phyloP scores from a whole-genome alignment of 2,113 vertebrate species.

The Sorex fumeus region DNA sequence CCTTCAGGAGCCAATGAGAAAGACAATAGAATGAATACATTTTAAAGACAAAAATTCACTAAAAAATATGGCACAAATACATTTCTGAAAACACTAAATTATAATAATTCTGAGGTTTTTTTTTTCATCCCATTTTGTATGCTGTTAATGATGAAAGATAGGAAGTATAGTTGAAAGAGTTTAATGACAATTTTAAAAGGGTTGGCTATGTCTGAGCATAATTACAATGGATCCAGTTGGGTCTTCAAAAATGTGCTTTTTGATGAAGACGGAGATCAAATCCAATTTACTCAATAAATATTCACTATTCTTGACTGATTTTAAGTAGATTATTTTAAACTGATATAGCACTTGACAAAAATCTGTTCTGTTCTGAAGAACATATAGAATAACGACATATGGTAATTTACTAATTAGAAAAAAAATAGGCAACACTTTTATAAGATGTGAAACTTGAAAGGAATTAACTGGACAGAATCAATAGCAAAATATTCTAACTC shows the following conservation, averaged over 20 bases:
- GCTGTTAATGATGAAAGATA: slow-evolving; percentile 81
- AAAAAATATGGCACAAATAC: slow-evolving; percentile 75
- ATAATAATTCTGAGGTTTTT: slow-evolving; percentile 77
- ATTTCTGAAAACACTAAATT: slow-evolving; percentile 80
- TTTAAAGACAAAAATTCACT: slow-evolving; percentile 81
- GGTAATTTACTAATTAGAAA: slow-evolving; percentile 66
- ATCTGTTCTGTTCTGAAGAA: slow-evolving; percentile 66
- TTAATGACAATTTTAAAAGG: background rate
- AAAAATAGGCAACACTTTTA: slow-evolving; percentile 54
- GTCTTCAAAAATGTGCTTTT: background rate
- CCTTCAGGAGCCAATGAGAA: slow-evolving; percentile 81
- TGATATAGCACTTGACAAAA: slow-evolving; percentile 65
- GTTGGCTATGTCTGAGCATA: background rate
- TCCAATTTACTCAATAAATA: slow-evolving; percentile 49
- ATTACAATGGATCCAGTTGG: background rate
- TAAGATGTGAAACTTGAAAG: slow-evolving; percentile 32
- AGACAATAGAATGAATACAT: slow-evolving; percentile 81
- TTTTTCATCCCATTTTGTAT: slow-evolving; percentile 51
- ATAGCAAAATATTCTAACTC: background rate
- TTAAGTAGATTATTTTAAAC: slow-evolving; percentile 65
- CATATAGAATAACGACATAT: slow-evolving; percentile 63
- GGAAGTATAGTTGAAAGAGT: background rate
- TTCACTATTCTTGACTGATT: slow-evolving; percentile 50
- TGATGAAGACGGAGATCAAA: background rate
- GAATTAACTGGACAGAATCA: background rate